Evolutionary conservation across 2,888 invertebrate genomes (phyloP).

Genomic region (Ophioninae sp.): DNA sequence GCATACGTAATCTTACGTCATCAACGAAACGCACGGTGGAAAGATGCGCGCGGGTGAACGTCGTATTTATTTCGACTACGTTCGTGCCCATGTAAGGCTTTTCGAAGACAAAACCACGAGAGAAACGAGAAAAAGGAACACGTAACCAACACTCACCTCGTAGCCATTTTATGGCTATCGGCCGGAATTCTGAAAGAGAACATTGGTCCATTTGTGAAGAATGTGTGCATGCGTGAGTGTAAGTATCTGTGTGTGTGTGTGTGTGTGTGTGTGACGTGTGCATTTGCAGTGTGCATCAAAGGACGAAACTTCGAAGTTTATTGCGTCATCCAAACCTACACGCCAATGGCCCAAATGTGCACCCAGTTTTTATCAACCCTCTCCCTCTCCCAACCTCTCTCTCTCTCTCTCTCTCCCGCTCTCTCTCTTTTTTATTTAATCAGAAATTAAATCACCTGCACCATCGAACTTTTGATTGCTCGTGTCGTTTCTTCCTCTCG

Average conservation of each 20-base stretch:
- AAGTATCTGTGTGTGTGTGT: conserved; percentile 23
- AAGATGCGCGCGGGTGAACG: neutral
- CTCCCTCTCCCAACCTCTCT: too few relatives aligned
- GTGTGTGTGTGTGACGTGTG: conserved; percentile 17
- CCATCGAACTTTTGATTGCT: neutral
- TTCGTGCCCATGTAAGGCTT: conserved; percentile 60
- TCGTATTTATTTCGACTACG: conserved; percentile 38
- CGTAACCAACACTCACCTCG: too few relatives aligned
- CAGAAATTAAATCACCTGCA: conserved; percentile 26
- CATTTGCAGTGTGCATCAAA: conserved; percentile 34
- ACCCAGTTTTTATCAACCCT: conserved; percentile 23
- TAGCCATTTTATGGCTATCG: conserved; percentile 6
- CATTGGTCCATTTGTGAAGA: conserved; percentile 41
- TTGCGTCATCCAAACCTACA: conserved; percentile 5
- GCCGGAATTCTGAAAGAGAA: conserved; percentile 28
- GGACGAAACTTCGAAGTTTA: conserved; percentile 44
- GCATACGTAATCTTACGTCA: conserved; percentile 13
- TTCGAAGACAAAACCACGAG: conserved; percentile 35
- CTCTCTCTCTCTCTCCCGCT: too few relatives aligned
- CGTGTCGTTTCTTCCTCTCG: conserved; percentile 10
- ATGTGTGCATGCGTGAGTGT: conserved; percentile 12
- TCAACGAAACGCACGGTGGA: conserved; percentile 45
- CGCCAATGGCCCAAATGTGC: conserved; percentile 9
- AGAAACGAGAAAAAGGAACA: neutral
- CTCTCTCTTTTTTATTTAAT: conserved; percentile 29